A percentile compares a stretch with the other conserved stretches of the same genome.
Evolutionary conservation across 1,140 invertebrate species (phyloP).

Genomic region (Bilobella aurantiaca): DNA sequence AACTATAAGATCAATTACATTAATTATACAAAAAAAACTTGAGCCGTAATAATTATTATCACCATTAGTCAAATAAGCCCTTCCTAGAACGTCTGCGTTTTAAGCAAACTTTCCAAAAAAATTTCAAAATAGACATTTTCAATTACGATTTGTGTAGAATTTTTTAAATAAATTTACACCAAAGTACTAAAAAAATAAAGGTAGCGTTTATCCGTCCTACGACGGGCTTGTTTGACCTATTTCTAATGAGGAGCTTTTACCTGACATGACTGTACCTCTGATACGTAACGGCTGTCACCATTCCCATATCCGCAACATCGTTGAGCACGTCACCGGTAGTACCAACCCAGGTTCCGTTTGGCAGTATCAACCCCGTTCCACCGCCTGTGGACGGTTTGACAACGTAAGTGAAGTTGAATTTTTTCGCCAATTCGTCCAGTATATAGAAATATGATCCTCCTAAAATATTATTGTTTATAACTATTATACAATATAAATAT

Average conservation of each 20-base stretch:
- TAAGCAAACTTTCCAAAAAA: no score
- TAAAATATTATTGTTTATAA: not conserved
- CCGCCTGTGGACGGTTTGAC: conserved; percentile 14
- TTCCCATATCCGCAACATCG: conserved; percentile 7
- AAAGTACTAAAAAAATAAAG: no score
- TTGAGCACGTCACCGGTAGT: conserved; percentile 14
- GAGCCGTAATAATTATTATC: no score
- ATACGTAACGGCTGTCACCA: not conserved
- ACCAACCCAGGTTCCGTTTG: conserved; percentile 20
- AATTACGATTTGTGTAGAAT: no score
- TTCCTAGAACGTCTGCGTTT: no score
- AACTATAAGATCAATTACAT: no score
- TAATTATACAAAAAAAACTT: not conserved
- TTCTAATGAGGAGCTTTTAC: not conserved
- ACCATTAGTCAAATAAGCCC: no score
- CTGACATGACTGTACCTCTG: not conserved
- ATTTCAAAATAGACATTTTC: no score
- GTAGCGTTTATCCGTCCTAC: no score
- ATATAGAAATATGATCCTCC: not conserved
- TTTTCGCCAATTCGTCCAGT: not conserved
- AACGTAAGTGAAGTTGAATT: conserved; percentile 19
- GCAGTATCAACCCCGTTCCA: conserved; percentile 10
- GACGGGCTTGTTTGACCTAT: not conserved
- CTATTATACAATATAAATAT: no score
- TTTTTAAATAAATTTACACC: no score